phyloP scores from a whole-genome alignment of 2,888 invertebrate genomes.

The Apotomis turbidana region DNA sequence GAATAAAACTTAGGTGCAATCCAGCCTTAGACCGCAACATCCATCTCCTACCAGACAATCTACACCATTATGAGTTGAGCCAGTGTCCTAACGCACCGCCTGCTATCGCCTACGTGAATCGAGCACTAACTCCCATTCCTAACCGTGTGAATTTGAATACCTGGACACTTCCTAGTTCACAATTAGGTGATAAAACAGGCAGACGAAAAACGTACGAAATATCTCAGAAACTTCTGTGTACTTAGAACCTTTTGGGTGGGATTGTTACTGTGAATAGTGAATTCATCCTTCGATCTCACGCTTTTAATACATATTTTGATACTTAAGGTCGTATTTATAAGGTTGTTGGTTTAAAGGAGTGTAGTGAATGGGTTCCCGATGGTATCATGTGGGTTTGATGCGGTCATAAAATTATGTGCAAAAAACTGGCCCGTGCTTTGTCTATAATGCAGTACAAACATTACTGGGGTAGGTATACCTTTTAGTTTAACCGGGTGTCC shows the following conservation, averaged over 20 bases:
- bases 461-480: no score
- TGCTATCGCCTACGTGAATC: conserved; percentile 56
- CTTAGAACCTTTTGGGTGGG: conserved; percentile 1
- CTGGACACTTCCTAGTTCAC: conserved; percentile 58
- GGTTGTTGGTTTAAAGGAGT: neutral
- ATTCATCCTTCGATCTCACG: conserved; percentile 29
- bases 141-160: conserved; percentile 48
- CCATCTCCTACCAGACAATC: neutral
- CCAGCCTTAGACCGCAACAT: no score
- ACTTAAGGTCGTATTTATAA: neutral
- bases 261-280: conserved; percentile 27
- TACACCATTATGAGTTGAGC: conserved; percentile 23
- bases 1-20: no score
- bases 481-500: no score
- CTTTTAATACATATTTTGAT: neutral
- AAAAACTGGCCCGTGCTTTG: conserved; percentile 8
- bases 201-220: neutral
- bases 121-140: conserved; percentile 45
- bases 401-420: conserved; percentile 19
- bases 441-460: neutral
- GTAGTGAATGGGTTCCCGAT: neutral
- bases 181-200: conserved; percentile 49
- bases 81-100: conserved; percentile 44
- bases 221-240: neutral
- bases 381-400: conserved; percentile 21